Percentiles rank a stretch among this genome's conserved stretches.
phyloP scores from a whole-genome alignment of 2,797 vertebrate species.

The Pseudochromis fuscus region DNA sequence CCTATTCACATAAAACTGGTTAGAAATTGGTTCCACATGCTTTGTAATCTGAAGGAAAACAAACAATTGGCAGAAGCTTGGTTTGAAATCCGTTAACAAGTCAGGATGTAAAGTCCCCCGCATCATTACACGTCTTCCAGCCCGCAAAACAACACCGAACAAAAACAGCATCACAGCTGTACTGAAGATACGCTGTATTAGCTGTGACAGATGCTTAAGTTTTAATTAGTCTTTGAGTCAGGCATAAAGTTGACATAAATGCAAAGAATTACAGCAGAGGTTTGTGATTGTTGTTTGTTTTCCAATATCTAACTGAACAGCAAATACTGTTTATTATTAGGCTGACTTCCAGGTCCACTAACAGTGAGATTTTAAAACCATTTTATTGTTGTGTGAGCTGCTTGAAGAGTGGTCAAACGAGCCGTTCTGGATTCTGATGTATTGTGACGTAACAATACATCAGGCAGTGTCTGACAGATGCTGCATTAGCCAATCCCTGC shows the following conservation, averaged over 20 bases:
- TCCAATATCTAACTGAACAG: slow-evolving; percentile 19
- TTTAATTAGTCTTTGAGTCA: slow-evolving; percentile 50
- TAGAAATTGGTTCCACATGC: slow-evolving; percentile 7
- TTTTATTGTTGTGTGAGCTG: too few species aligned
- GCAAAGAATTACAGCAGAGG: background rate
- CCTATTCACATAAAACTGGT: slow-evolving; percentile 10
- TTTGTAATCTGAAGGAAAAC: slow-evolving; percentile 8
- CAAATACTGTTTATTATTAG: background rate
- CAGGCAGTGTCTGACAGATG: too few species aligned
- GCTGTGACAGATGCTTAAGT: slow-evolving; percentile 37
- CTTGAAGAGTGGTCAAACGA: too few species aligned
- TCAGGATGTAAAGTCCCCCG: background rate
- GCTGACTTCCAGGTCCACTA: too few species aligned
- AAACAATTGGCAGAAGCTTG: background rate
- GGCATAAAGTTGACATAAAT: slow-evolving; percentile 26
- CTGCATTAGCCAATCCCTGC: too few species aligned
- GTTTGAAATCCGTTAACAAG: slow-evolving; percentile 6
- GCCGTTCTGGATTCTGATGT: too few species aligned
- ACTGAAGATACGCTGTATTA: slow-evolving; percentile 11
- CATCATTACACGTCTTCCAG: slow-evolving; percentile 5
- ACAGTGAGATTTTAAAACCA: too few species aligned
- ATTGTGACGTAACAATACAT: too few species aligned
- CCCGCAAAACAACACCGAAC: slow-evolving; percentile 2
- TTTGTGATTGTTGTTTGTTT: slow-evolving; percentile 1
- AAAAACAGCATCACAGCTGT: slow-evolving; percentile 15